These are phyloP conservation scores for Paradoxurus hermaphroditus DNA, from an alignment of 2,113 vertebrate genomes.

Conservation along the genomic window DNA sequence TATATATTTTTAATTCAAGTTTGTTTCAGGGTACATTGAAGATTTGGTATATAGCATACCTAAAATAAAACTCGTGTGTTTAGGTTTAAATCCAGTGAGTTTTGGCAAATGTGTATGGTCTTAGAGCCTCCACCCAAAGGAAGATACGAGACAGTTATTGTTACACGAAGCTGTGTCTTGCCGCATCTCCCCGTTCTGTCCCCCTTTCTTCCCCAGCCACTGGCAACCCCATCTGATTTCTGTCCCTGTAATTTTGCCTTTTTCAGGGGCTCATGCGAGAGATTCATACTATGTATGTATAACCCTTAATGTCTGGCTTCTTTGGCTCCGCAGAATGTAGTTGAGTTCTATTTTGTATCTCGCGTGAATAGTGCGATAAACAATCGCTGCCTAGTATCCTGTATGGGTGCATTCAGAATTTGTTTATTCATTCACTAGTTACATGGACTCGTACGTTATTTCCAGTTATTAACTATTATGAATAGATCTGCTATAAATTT, in stretches of 20 bases:
- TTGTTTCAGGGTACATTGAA: background rate
- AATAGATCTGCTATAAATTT: background rate
- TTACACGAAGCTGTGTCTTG: background rate
- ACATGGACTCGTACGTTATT: background rate
- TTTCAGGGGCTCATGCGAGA: background rate
- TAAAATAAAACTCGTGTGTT: background rate
- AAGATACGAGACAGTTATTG: background rate
- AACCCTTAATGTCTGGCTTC: background rate
- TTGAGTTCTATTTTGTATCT: background rate
- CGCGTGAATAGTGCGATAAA: background rate
- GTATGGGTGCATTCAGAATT: background rate
- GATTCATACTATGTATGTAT: background rate
- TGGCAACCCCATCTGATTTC: background rate
- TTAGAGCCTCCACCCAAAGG: background rate
- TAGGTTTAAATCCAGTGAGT: background rate
- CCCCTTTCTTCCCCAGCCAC: no score
- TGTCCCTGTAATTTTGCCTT: background rate
- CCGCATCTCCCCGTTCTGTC: rapidly evolving
- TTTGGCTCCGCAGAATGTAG: background rate
- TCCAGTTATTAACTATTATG: background rate
- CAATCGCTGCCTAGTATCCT: background rate
- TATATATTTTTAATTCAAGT: background rate
- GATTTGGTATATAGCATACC: background rate
- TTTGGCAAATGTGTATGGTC: background rate
- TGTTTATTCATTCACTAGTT: background rate